These are phyloP conservation scores for Dioctria linearis DNA, from an alignment of 2,888 invertebrate genomes.

Conservation along the genomic window DNA sequence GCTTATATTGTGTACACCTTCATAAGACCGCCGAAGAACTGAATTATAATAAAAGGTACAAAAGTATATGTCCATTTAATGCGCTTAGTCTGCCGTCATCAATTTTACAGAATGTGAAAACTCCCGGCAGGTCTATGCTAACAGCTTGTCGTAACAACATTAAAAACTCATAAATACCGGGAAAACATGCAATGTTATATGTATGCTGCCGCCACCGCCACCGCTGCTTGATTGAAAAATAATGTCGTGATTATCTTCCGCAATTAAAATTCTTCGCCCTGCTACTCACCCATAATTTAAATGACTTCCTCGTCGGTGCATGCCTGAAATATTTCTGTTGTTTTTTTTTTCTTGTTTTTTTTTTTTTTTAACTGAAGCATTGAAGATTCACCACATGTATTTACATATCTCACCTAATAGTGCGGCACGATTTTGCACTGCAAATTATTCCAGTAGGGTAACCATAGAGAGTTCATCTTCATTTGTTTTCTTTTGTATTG, in stretches of 20 bases:
- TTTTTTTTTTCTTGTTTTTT: background rate
- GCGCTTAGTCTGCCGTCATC: background rate
- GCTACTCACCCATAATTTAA: slow-evolving; percentile 49
- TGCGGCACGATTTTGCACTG: slow-evolving; percentile 35
- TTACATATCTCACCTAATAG: slow-evolving; percentile 8
- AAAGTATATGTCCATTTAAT: background rate
- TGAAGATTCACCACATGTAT: background rate
- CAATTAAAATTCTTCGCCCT: slow-evolving; percentile 50
- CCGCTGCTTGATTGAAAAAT: slow-evolving; percentile 45
- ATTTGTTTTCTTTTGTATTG: background rate
- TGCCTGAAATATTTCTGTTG: slow-evolving; percentile 26
- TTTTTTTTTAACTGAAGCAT: background rate
- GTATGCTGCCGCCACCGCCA: background rate
- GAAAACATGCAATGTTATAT: slow-evolving; percentile 8
- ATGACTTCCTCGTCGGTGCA: slow-evolving; percentile 47
- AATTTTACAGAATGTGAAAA: background rate
- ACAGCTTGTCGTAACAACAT: slow-evolving; percentile 25
- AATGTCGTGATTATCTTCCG: slow-evolving; percentile 51
- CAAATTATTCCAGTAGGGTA: slow-evolving; percentile 17
- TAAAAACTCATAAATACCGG: slow-evolving; percentile 25
- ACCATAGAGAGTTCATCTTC: background rate
- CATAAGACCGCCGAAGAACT: background rate
- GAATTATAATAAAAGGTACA: background rate
- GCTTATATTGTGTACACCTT: background rate
- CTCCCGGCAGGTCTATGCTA: background rate